These are phyloP conservation scores for Melieria omissa DNA, from an alignment of 2,888 invertebrate genomes.

Conservation along the genomic window DNA sequence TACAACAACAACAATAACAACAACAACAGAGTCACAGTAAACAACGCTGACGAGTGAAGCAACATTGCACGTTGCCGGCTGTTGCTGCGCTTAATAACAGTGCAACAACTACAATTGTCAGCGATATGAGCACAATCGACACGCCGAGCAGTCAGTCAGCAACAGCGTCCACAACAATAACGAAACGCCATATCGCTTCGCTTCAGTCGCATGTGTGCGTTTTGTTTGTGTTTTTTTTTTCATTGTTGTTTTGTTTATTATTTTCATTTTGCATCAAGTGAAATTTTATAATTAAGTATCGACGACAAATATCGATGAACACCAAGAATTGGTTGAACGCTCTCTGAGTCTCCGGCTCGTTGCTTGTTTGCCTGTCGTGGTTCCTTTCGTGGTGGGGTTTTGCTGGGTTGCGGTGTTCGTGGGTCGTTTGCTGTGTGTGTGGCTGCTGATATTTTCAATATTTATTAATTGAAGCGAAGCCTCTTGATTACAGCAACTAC, in stretches of 20 bases:
- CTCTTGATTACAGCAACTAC: too few species aligned
- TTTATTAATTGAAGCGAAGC: slow-evolving; percentile 13
- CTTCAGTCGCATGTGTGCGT: background rate
- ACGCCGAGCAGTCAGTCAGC: too few species aligned
- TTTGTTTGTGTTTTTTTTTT: background rate
- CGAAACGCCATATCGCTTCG: too few species aligned
- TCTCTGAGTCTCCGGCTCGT: background rate
- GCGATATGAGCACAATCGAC: too few species aligned
- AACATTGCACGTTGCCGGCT: too few species aligned
- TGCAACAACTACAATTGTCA: too few species aligned
- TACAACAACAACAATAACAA: slow-evolving; percentile 5
- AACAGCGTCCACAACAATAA: too few species aligned
- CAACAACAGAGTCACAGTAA: background rate
- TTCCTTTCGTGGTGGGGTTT: background rate
- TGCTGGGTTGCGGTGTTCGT: background rate
- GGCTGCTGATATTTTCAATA: slow-evolving; percentile 1
- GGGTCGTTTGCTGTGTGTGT: slow-evolving; percentile 1
- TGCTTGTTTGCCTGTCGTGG: background rate
- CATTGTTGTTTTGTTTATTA: background rate
- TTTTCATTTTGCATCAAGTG: slow-evolving; percentile 9
- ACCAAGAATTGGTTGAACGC: slow-evolving; percentile 17
- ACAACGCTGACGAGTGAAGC: background rate
- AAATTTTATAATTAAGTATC: slow-evolving; percentile 22
- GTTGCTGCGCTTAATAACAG: background rate
- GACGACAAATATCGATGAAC: slow-evolving; percentile 3